These are phyloP conservation scores for Mionectes olivaceus DNA, from an alignment of 2,797 vertebrate genomes.

Conservation along the genomic window DNA sequence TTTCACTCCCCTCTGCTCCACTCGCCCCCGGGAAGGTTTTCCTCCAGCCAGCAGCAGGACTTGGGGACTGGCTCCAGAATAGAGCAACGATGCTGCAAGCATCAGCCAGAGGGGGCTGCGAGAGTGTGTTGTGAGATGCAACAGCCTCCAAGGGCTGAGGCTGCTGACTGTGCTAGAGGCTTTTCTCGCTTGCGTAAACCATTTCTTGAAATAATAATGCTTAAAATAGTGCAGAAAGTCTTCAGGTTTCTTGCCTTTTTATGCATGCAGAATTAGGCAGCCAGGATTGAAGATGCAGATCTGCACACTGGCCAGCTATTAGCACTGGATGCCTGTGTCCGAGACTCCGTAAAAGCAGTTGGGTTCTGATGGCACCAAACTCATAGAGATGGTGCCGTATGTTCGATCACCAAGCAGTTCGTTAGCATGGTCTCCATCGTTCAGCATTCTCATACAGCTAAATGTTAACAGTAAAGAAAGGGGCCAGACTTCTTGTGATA, in stretches of 20 bases:
- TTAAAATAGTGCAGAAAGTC: slow-evolving; percentile 58
- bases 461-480: background rate
- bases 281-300: background rate
- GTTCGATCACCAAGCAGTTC: background rate
- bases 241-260: slow-evolving; percentile 31
- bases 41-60: background rate
- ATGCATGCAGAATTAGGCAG: background rate
- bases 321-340: background rate
- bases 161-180: slow-evolving; percentile 66
- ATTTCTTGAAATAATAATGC: slow-evolving; percentile 68
- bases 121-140: slow-evolving; percentile 41
- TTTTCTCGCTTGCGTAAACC: slow-evolving; percentile 70
- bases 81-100: slow-evolving; percentile 36
- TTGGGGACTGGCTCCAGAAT: background rate
- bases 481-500: slow-evolving; percentile 46
- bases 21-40: background rate
- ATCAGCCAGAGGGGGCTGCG: slow-evolving; percentile 68
- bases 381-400: accelerated
- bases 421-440: background rate
- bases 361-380: background rate
- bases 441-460: background rate
- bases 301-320: background rate
- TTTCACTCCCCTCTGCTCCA: background rate
- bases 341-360: accelerated
- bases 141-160: slow-evolving; percentile 8